Evolutionary conservation across 2,113 vertebrate genomes (phyloP), one percentile per base, ranked within the genome.

Genomic region (Ptychochromis oligacanthus): DNA sequence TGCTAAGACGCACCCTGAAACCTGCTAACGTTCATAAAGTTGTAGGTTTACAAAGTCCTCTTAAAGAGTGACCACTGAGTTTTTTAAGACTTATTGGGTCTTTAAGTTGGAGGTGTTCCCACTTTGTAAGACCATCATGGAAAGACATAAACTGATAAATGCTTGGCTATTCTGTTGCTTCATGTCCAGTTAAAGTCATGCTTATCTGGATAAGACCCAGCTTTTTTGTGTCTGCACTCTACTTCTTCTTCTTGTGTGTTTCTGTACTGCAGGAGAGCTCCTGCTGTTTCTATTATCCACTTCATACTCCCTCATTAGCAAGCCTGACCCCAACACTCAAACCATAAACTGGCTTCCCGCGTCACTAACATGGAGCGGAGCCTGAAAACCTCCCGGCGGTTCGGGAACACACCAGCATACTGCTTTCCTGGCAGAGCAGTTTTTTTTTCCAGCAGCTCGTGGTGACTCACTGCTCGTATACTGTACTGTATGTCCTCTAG

Each of bases 361-460:
- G 75, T 91, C 89, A 87, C 75, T 15, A 28, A 40, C 34, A 22
- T 82, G 80, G 70, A 64, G 31, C 18, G 0, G 18, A 60, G 81
- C 82, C 85, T 62, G 80, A 87, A 89, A 78, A 77, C 46, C 75
- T 89, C 87, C 85, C 81, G 10, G 82, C 8, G 38, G 70, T 85
- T 10, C 60, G 67, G 76, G 85, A 91, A 92, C 56, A 77, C 75
- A 80, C 89, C 75, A 10, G 31, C 52, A 6, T 62, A 82, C 60
- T 62, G 81, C 56, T 92, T 93, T 93, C 90, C 87, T 89, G 87
- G 85, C 79, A 91, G 40, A 8, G 20, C 56, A 58, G 9, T 14
- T 77, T 83, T 75, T n/a, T 81, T 89, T 90, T 93, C 90, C 89
- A 90, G 49, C 59, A 49, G 34, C 61, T 79, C 0, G 5, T 14